Conservation (phyloP, 2,113 vertebrate species). For the Eubucco bourcierii region DNA sequence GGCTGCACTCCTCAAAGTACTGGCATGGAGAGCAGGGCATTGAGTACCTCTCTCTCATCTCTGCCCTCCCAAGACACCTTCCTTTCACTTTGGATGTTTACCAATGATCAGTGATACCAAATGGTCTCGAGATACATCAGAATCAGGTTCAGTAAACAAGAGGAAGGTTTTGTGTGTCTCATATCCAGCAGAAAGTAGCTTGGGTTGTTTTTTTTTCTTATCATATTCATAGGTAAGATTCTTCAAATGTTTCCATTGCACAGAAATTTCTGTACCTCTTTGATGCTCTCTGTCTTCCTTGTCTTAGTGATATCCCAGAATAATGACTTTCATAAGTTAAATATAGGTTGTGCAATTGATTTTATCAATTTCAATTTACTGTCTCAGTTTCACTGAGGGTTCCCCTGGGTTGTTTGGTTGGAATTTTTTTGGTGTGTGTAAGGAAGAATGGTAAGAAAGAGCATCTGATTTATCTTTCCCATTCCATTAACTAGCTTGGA, state of each 20-base stretch:
- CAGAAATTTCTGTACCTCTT: background rate
- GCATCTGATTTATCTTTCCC: constrained; percentile 42
- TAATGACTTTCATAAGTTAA: background rate
- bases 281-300: background rate
- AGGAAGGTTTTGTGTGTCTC: background rate
- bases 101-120: background rate
- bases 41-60: background rate
- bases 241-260: background rate
- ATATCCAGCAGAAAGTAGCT: background rate
- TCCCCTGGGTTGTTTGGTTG: background rate
- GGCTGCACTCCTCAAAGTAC: background rate
- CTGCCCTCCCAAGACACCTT: background rate
- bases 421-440: background rate
- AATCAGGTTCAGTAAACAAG: background rate
- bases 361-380: constrained; percentile 14
- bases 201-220: background rate
- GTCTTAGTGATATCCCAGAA: background rate
- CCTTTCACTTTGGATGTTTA: background rate
- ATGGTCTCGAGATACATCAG: background rate
- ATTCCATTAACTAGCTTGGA: constrained; percentile 34
- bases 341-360: background rate
- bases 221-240: background rate
- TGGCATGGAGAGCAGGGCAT: background rate
- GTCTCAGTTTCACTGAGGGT: background rate
- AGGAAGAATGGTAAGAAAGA: constrained; percentile 5